phyloP scores from a whole-genome alignment of 1,140 invertebrate genomes.

The Lepidurus arcticus region DNA sequence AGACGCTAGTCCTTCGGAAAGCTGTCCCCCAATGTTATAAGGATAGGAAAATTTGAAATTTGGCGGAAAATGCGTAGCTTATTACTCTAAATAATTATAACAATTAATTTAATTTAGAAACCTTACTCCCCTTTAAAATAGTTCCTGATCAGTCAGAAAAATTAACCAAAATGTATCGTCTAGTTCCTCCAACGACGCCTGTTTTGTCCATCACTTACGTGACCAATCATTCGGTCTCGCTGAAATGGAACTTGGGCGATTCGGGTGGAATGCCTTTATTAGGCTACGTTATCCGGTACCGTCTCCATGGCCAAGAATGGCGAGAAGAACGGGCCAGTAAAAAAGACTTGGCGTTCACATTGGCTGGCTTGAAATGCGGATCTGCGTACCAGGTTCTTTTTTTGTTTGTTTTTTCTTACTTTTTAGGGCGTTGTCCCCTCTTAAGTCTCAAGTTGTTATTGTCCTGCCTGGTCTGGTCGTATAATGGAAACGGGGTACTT shows the following conservation, averaged over 20 bases:
- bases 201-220: slow-evolving; percentile 64
- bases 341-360: not conserved
- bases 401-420: not conserved
- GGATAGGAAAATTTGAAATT: no score
- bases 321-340: slow-evolving; percentile 47
- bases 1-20: no score
- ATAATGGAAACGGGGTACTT: not conserved
- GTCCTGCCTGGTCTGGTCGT: not conserved
- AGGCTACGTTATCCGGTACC: slow-evolving; percentile 60
- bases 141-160: no score
- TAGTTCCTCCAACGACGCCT: slow-evolving; percentile 61
- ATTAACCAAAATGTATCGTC: no score
- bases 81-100: no score
- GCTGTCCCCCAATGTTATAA: no score
- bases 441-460: not conserved
- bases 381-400: slow-evolving; percentile 7
- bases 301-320: slow-evolving; percentile 55
- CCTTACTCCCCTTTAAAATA: no score
- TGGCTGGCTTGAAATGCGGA: not conserved
- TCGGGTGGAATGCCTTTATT: slow-evolving; percentile 60
- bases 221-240: slow-evolving; percentile 61
- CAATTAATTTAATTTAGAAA: no score
- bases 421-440: not conserved
- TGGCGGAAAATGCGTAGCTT: no score
- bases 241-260: slow-evolving; percentile 65